Conservation (phyloP, 2,797 vertebrate genomes). For the Serranus cabrilla region DNA sequence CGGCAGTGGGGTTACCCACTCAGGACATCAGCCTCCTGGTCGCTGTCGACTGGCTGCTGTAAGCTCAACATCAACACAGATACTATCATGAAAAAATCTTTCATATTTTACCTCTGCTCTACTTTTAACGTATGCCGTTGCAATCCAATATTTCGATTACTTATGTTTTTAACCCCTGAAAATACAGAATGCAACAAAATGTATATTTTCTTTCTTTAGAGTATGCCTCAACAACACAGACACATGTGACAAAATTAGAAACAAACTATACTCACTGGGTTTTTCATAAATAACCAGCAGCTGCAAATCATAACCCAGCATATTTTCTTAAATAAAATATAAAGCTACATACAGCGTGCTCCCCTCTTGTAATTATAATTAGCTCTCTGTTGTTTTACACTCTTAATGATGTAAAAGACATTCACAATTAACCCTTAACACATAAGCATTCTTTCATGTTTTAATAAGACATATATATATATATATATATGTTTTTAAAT, state of each 20-base stretch:
- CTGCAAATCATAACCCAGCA: neutral
- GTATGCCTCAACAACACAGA: neutral
- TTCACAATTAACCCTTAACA: neutral
- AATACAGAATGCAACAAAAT: neutral
- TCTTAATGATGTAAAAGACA: neutral
- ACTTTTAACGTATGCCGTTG: neutral
- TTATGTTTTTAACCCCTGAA: neutral
- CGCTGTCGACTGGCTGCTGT: conserved; percentile 99
- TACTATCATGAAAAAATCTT: neutral
- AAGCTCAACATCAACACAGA: conserved; percentile 87
- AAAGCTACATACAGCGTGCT: neutral
- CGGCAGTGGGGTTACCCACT: conserved; percentile 96
- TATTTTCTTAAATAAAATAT: neutral
- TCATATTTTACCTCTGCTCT: neutral
- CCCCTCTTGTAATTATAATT: neutral
- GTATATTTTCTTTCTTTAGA: neutral
- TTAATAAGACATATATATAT: neutral
- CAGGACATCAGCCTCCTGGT: conserved; percentile 98
- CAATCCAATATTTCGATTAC: neutral
- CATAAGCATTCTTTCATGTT: neutral
- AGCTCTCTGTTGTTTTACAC: neutral
- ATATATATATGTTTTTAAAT: neutral
- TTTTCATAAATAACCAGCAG: neutral
- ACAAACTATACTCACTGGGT: neutral
- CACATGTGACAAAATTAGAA: neutral